Base-by-base conservation (phyloP, 35 echinoderm and acorn worm species). In the Amphiura filiformis region DNA sequence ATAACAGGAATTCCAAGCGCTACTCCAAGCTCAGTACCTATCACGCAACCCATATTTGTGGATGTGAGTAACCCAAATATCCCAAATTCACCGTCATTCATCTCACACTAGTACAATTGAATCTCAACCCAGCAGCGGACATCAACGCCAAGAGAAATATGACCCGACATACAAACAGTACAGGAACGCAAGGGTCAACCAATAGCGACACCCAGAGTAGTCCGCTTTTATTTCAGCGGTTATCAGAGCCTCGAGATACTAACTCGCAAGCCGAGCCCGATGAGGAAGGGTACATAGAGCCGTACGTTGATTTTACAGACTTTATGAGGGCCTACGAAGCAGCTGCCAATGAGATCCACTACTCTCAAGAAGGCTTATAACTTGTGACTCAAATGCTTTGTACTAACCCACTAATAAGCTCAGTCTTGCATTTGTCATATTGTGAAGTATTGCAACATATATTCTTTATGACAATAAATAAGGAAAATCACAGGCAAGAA, bases 271-370 rank as follows among this genome's bases (percentile, higher is more conserved):
- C 57, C 33, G 56, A 84, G 34, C 77, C 78, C 11, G 89, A 94
- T 64, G 88, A 97, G 38, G 84, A 94, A 39, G 86, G 86, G 5
- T 41, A 65, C 32, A 99, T 94, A 61, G 90, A 94, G 37, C 76
- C 96, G 0, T 94, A 99, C 39, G 93, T 95, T 4, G 90, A 99
- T 61, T 99, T 99, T 49, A 89, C 82, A 47, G 90, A 99, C 22
- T 95, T 99, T 32, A 87, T 88, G 32, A 40, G 38, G 26, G 93
- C 83, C 20, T 93, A 90, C 33, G 85, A 90, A 28, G 84, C 88
- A 56, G 88, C 83, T 13, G 35, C 65, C 17, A 85, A 35, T 0
- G 83, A 85, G 20, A 23, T 33, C n/a, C 83, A 65, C 1, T 70
- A 65, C 26, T 85, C 83, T 15, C 83, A 85, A 49, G 37, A 33